Evolutionary conservation across 1,140 invertebrate genomes (phyloP).

Genomic region (Magallana angulata): DNA sequence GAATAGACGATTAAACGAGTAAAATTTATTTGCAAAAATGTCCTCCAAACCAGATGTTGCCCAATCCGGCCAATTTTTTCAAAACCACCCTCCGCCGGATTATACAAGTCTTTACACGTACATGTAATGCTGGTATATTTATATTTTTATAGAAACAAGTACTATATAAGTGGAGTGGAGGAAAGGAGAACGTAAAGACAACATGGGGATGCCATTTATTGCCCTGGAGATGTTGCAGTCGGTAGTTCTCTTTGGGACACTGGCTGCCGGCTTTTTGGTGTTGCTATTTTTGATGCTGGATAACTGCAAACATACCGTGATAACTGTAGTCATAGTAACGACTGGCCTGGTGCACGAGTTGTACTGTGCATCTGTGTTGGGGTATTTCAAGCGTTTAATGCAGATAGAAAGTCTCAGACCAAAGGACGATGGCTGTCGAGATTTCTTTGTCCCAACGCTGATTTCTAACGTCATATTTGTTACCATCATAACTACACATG

Average conservation of each 20-base stretch:
- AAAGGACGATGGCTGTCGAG: conserved; percentile 14
- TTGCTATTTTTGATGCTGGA: conserved; percentile 1
- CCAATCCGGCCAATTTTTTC: no score
- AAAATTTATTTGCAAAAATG: no score
- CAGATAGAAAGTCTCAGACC: neutral
- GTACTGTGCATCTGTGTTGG: conserved; percentile 8
- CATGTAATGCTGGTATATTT: no score
- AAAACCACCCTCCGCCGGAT: no score
- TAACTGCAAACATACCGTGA: neutral
- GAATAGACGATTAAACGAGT: no score
- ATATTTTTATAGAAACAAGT: no score
- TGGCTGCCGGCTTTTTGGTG: neutral
- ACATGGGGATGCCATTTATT: neutral
- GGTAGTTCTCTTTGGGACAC: conserved; percentile 12
- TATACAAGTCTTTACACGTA: no score
- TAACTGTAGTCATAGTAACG: neutral
- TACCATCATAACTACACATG: conserved; percentile 5
- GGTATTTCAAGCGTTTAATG: neutral
- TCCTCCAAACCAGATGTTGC: no score
- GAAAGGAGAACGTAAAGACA: neutral
- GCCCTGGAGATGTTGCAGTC: neutral
- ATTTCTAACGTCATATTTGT: neutral
- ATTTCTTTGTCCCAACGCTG: neutral
- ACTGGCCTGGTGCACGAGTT: conserved; percentile 19
- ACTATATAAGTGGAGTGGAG: no score